phyloP scores from a whole-genome alignment of 2,888 invertebrate genomes.

The Hesperia comma region DNA sequence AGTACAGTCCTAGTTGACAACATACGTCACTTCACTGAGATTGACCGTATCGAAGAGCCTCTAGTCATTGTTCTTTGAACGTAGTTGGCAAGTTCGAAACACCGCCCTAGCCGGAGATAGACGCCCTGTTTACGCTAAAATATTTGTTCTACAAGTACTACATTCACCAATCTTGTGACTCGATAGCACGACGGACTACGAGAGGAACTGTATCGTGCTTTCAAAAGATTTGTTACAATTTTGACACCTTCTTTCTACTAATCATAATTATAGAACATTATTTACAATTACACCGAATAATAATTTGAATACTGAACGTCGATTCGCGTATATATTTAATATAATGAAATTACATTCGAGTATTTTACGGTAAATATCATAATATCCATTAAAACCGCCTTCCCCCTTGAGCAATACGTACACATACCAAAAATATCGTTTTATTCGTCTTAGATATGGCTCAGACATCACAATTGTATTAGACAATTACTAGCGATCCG shows the following conservation, averaged over 20 bases:
- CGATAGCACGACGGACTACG: conserved; percentile 78
- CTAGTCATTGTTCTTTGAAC: conserved; percentile 57
- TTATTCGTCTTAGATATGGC: conserved; percentile 74
- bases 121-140: conserved; percentile 52
- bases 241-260: conserved; percentile 63
- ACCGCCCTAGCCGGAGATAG: conserved; percentile 62
- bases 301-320: conserved; percentile 49
- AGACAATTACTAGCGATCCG: conserved; percentile 8
- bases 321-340: conserved; percentile 46
- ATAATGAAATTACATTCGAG: conserved; percentile 54
- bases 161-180: conserved; percentile 65
- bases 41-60: conserved; percentile 60
- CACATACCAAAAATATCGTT: conserved; percentile 78
- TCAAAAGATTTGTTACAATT: conserved; percentile 74
- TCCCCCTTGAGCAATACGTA: conserved; percentile 77
- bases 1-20: conserved; percentile 67
- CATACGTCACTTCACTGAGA: conserved; percentile 63
- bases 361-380: conserved; percentile 59
- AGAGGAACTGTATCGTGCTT: conserved; percentile 84
- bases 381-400: conserved; percentile 63
- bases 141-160: conserved; percentile 51
- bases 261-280: conserved; percentile 54
- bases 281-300: conserved; percentile 62
- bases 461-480: conserved; percentile 64
- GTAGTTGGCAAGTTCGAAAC: conserved; percentile 62